Percentiles rank a stretch among this genome's conserved stretches.
These are phyloP conservation scores for Helicolenus hilgendorfi DNA, from an alignment of 2,797 vertebrate genomes.

Conservation along the genomic window DNA sequence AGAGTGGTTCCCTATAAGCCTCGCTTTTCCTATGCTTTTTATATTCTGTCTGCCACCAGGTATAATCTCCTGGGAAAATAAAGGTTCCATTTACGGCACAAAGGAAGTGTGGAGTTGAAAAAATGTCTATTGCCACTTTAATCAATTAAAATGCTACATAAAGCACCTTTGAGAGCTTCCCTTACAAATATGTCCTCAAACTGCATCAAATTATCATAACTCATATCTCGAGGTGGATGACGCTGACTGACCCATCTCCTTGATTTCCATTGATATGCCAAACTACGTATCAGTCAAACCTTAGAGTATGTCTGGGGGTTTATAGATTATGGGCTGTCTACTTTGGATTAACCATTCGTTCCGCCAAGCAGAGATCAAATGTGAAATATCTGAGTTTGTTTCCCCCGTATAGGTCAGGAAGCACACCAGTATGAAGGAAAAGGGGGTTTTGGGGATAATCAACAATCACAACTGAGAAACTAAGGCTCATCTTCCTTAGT, in stretches of 20 bases:
- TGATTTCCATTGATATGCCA: neutral
- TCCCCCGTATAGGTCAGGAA: neutral
- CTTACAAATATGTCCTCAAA: neutral
- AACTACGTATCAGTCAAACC: neutral
- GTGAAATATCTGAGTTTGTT: slow-evolving; percentile 32
- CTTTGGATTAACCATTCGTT: slow-evolving; percentile 95
- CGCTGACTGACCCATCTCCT: neutral
- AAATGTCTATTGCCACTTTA: neutral
- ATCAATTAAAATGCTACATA: neutral
- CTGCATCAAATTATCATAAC: neutral
- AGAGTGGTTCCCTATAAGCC: too few species aligned
- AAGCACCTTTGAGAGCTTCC: neutral
- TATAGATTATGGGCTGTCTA: slow-evolving; percentile 33
- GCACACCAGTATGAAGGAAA: slow-evolving; percentile 19
- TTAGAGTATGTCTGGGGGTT: slow-evolving; percentile 58
- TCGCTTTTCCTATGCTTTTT: too few species aligned
- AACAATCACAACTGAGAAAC: slow-evolving; percentile 42
- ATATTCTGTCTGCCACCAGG: too few species aligned
- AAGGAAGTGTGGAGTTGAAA: too few species aligned
- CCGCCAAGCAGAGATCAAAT: slow-evolving; percentile 90
- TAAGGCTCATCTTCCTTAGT: slow-evolving; percentile 80
- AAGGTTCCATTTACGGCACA: too few species aligned
- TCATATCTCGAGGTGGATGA: neutral
- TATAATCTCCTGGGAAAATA: too few species aligned
- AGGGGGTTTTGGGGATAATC: neutral